phyloP scores from a whole-genome alignment of 2,113 vertebrate genomes.

The Trinectes maculatus region DNA sequence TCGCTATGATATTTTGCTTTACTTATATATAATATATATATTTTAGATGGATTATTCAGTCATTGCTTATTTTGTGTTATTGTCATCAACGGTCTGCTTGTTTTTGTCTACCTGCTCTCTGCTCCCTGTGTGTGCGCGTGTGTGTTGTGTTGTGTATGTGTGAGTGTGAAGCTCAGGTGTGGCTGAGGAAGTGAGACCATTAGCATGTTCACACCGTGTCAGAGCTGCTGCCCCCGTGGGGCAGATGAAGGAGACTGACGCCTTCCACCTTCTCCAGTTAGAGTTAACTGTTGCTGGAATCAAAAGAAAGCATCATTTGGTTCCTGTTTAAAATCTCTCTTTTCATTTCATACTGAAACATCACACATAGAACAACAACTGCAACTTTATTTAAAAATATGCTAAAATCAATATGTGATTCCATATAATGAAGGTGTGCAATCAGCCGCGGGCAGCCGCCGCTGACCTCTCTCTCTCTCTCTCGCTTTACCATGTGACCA shows the following conservation, averaged over 20 bases:
- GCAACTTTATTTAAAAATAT: too few species aligned
- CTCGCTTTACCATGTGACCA: slow-evolving; percentile 22
- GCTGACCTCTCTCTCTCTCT: slow-evolving; percentile 16
- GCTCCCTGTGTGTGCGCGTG: not conserved
- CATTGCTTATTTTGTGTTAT: not conserved
- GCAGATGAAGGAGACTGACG: not conserved
- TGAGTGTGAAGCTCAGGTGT: slow-evolving; percentile 62
- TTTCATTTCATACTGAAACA: not conserved
- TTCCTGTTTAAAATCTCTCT: not conserved
- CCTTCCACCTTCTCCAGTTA: not conserved
- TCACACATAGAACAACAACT: not conserved
- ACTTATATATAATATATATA: too few species aligned
- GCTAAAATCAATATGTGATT: slow-evolving; percentile 1
- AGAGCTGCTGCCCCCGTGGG: slow-evolving; percentile 32
- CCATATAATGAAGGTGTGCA: too few species aligned
- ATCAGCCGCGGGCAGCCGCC: not conserved
- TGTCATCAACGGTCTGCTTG: slow-evolving; percentile 16
- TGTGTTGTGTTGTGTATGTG: slow-evolving; percentile 2
- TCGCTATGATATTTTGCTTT: too few species aligned
- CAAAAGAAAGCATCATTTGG: slow-evolving; percentile 9
- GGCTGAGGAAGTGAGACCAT: slow-evolving; percentile 64
- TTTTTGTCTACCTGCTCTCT: slow-evolving; percentile 31
- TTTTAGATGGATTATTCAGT: slow-evolving; percentile 13
- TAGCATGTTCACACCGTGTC: slow-evolving; percentile 67
- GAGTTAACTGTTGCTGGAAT: not conserved